Evolutionary conservation across 2,113 vertebrate genomes (phyloP).

Genomic region (Coptodon bakossiorum): DNA sequence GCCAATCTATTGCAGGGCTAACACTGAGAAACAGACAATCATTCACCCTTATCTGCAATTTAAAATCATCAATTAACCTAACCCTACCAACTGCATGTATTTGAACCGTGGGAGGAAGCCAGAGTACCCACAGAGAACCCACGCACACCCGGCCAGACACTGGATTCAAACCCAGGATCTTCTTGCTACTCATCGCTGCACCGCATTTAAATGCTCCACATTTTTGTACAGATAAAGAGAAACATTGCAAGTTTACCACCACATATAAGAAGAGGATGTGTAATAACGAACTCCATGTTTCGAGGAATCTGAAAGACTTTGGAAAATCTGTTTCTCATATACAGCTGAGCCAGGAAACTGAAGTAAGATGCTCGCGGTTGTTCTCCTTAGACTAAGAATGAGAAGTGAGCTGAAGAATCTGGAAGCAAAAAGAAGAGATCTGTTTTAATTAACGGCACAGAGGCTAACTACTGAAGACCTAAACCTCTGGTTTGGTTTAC

Average conservation of each 20-base stretch:
- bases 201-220: background rate
- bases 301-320: background rate
- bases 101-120: background rate
- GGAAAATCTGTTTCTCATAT: background rate
- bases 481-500: background rate
- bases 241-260: background rate
- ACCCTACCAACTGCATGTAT: accelerated
- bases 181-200: background rate
- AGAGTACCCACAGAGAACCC: background rate
- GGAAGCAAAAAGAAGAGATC: background rate
- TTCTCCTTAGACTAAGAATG: background rate
- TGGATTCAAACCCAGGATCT: background rate
- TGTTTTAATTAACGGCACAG: background rate
- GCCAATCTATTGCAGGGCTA: background rate
- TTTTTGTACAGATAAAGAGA: background rate
- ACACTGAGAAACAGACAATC: background rate
- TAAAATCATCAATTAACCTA: background rate
- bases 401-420: background rate
- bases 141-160: background rate
- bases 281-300: background rate
- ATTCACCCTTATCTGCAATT: background rate
- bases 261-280: background rate
- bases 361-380: background rate
- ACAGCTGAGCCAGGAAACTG: background rate
- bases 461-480: background rate